Conservation (phyloP, 2,113 vertebrate genomes). For the Onychostoma macrolepis region DNA sequence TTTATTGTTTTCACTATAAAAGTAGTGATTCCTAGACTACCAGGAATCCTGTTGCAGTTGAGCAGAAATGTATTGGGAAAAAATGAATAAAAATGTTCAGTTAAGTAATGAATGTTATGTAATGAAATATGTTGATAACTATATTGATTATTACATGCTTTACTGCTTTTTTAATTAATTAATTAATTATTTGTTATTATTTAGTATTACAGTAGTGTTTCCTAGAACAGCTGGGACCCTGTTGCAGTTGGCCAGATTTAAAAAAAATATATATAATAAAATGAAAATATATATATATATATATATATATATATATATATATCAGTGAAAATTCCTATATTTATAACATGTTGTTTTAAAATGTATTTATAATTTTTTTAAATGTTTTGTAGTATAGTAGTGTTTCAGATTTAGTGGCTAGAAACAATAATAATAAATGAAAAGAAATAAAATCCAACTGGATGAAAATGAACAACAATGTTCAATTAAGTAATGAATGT, state of each 20-base stretch:
- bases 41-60: not conserved
- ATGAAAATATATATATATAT: too few species aligned
- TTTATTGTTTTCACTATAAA: constrained; percentile 60
- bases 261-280: too few species aligned
- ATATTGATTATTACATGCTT: too few species aligned
- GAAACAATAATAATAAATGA: not conserved
- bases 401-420: too few species aligned
- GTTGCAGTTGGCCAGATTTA: not conserved
- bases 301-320: too few species aligned
- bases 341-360: too few species aligned
- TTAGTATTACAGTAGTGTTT: constrained; percentile 23
- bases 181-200: constrained; percentile 51
- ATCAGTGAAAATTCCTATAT: too few species aligned
- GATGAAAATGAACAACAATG: not conserved
- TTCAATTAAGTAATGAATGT: not conserved
- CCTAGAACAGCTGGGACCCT: constrained; percentile 34
- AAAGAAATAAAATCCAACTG: not conserved
- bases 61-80: not conserved
- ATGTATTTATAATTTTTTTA: too few species aligned
- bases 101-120: too few species aligned
- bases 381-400: not conserved
- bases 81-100: too few species aligned
- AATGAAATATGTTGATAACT: too few species aligned
- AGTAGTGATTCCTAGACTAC: constrained; percentile 32
- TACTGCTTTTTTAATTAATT: too few species aligned